A percentile compares a stretch with the other conserved stretches of the same genome.
Evolutionary conservation across 1,140 invertebrate species (phyloP).

Genomic region (Teleopsis dalmanni): DNA sequence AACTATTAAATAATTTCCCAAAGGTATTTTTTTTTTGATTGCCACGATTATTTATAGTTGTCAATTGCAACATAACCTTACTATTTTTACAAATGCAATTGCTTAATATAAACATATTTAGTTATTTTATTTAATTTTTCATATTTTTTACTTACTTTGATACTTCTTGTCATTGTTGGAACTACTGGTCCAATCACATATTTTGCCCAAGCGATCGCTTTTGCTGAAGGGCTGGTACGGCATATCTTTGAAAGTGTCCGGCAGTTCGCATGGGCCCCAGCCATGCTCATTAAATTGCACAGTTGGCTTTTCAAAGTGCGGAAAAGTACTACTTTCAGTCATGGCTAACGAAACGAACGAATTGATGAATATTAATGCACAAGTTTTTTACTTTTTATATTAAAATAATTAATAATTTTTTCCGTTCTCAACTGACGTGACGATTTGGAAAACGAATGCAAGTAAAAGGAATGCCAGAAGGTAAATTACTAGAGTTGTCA

Average conservation of each 20-base stretch:
- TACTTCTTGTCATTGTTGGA: slow-evolving; percentile 92
- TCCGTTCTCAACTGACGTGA: slow-evolving; percentile 6
- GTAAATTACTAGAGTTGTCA: too few relatives aligned
- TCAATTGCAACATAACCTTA: slow-evolving; percentile 32
- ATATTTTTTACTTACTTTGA: slow-evolving; percentile 62
- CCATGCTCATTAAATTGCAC: slow-evolving; percentile 51
- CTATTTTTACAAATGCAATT: slow-evolving; percentile 15
- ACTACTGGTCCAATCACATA: slow-evolving; percentile 96
- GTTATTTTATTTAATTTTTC: background rate
- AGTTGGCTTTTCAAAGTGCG: slow-evolving; percentile 38
- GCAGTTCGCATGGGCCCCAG: slow-evolving; percentile 93
- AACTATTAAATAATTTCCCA: slow-evolving; percentile 9
- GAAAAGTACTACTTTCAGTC: slow-evolving; percentile 34
- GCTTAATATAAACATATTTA: background rate
- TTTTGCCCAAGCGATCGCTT: slow-evolving; percentile 93
- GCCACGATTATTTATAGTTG: slow-evolving; percentile 26
- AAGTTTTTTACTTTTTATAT: too few relatives aligned
- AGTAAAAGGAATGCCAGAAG: background rate
- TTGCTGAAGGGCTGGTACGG: slow-evolving; percentile 98
- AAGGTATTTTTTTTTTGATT: slow-evolving; percentile 15
- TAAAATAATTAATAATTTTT: slow-evolving; percentile 6
- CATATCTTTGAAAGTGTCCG: slow-evolving; percentile 94
- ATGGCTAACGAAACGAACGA: slow-evolving; percentile 12
- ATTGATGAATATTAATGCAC: background rate
- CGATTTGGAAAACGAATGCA: slow-evolving; percentile 12